Base-by-base conservation (phyloP, 2,797 vertebrate genomes). In the Crenichthys baileyi region DNA sequence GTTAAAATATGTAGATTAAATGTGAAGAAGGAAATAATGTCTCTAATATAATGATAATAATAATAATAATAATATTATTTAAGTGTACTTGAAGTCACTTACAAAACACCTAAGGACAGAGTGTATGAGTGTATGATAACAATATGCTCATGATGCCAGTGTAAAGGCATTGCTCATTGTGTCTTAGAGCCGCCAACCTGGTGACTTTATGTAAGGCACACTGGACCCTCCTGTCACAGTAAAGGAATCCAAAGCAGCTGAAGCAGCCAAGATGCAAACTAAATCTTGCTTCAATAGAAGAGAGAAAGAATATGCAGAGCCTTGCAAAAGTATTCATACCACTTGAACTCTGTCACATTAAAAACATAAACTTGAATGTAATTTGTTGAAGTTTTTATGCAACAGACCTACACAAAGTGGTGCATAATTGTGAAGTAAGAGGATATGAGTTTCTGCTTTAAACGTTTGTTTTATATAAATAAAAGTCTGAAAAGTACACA, bases 241-340 rank as follows among this genome's bases (percentile, higher is more conserved):
- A 46, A 72, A 31, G 39, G 65, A 41, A 65, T 72, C 48, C 70
- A 58, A 72, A 80, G 26, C 70, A 72, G 26, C 60, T 76, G 68
- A 39, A 76, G 74, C 6, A 53, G 67, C 44, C 50, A 70, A 44
- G 16, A 46, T 67, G 24, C 31, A 67, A 67, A 67, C 31, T 41
- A 9, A 5, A 41, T 12, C 39, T 67, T 5, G 22, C 36, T 41
- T 4, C 20, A 24, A 1, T 2, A 67, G 22, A 1, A 67, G 31
- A 31, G 31, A 31, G 31, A 11, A 44, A 24, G 18, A 39, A 67
- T 22, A 39, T 39, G 63, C 18, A 22, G 12, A 44, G 20, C 20
- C 20, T 65, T 65, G 31, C 15, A 65, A 39, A 36, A 39, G 31
- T 39, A 39, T 36, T 63, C 7, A 56, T 56, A 55, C 20, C 6